A percentile compares a stretch with the other conserved stretches of the same genome.
These are phyloP conservation scores for Limosa lapponica DNA, from an alignment of 2,797 vertebrate genomes.

Conservation along the genomic window DNA sequence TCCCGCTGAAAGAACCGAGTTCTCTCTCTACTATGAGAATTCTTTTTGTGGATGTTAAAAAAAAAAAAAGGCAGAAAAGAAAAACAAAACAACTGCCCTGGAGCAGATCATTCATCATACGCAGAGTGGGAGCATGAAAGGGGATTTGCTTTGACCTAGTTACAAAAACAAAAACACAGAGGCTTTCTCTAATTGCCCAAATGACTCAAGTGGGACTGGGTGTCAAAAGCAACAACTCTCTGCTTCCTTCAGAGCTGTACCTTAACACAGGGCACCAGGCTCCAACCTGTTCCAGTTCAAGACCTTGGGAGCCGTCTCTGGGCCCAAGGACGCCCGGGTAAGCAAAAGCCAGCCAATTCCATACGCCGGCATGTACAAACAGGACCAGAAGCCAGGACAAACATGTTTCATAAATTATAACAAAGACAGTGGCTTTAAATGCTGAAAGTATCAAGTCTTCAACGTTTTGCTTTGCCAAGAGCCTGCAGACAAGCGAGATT, in stretches of 20 bases:
- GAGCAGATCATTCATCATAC: constrained; percentile 22
- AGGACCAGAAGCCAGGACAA: constrained; percentile 10
- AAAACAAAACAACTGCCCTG: background rate
- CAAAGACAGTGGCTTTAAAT: constrained; percentile 1
- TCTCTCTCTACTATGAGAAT: constrained; percentile 2
- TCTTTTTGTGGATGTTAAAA: background rate
- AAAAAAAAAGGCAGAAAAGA: background rate
- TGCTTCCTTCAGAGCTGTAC: background rate
- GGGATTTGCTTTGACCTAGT: constrained; percentile 54
- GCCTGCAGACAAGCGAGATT: background rate
- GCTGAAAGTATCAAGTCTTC: background rate
- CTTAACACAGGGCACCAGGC: background rate
- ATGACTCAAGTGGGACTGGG: constrained; percentile 24
- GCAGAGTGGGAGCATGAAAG: constrained; percentile 8
- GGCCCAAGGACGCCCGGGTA: background rate
- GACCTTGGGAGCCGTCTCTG: background rate
- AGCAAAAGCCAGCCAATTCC: background rate
- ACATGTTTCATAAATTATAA: constrained; percentile 7
- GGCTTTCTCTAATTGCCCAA: constrained; percentile 29
- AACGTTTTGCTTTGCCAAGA: background rate
- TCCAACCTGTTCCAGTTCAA: background rate
- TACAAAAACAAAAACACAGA: constrained; percentile 53
- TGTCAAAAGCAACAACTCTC: constrained; percentile 37
- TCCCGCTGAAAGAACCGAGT: background rate
- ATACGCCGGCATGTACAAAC: background rate